Evolutionary conservation across 2,888 invertebrate genomes (phyloP), one percentile per base, ranked within the genome.

Genomic region (Melanotus villosus): DNA sequence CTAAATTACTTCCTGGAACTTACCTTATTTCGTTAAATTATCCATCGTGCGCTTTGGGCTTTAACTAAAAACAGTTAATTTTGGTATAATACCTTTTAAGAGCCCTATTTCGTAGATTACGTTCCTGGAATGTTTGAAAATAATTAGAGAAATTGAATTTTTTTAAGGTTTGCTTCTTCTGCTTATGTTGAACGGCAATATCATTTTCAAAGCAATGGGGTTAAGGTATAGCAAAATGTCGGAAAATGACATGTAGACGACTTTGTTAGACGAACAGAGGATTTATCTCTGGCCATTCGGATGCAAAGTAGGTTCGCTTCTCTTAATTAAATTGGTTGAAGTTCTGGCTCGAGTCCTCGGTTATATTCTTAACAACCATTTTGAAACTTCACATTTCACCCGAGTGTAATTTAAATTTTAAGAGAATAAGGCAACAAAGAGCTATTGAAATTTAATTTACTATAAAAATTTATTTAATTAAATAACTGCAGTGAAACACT

Each of bases 241-340:
- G 41, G 47, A 58, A 52, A 58, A 64, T 64, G 58, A 58, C 52
- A 64, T 64, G 68, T 64, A 62, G 68, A 64, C 63, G 59, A 70
- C 57, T 70, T 67, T 58, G 70, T 68, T 65, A 71, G 65, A 65
- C 56, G 60, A 65, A 52, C 60, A 47, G 58, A 66, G 63, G 60
- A 59, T 68, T 71, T 68, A 68, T 71, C 57, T 68, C 50, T 56
- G 64, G 73, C 72, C 73, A 78, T 78, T 79, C 77, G 76, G 73
- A 79, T 79, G 79, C 79, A 78, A 79, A 79, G 76, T 76, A 76
- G 76, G 75, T 76, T 75, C 75, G 74, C 75, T 76, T 77, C 75
- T 77, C 78, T 78, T 79, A 78, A 79, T 79, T 79, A 79, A 79
- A 79, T 75, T 76, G 75, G 75, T 71, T 19, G 62, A 70, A 70